Base-by-base conservation (phyloP, 2,113 vertebrate genomes). In the Forbesichthys agassizii region DNA sequence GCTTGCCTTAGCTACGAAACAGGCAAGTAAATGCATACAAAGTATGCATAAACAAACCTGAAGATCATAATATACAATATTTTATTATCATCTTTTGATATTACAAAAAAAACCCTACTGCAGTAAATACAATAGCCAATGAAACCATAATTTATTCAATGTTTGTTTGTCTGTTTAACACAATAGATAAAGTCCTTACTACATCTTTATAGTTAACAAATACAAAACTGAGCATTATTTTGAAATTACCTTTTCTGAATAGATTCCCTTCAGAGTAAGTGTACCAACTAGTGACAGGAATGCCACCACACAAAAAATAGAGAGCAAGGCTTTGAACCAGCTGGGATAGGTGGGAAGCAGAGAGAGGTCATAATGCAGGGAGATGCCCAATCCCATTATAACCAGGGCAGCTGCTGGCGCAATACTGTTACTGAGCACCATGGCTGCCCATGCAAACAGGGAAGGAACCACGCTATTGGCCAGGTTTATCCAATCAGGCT, bases 401-500 rank as follows among this genome's bases (percentile, higher is more conserved):
- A 96, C 47, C 76, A 83, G 86, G 7, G 89, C 1, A 53, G 79
- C 72, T 8, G 94, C 88, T n/a, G 74, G 7, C 59, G 62, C 61
- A 36, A 90, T 79, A 55, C 51, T 72, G 68, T 95, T 88, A 56
- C 88, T 90, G 78, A 93, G 80, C 65, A 98, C 68, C 64, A 98
- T 85, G 0, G 95, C 88, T 55, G 78, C 69, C 89, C 95, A 99
- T 27, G 96, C 95, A 0, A 98, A 9, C 11, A 98, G 3, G 60
- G 93, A 48, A 14, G 93, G 94, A 66, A 93, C 36, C 8, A 78
- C 83, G 33, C 96, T 90, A 8, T 93, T 96, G 69, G 86, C 89
- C 80, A 99, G 84, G 88, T 96, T 98, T 59, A 93, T 67, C 92
- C 94, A 96, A 79, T 98, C 96, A 0, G 95, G 95, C 84, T 93